A percentile compares a stretch with the other conserved stretches of the same genome.
phyloP scores from a whole-genome alignment of 2,113 vertebrate species.

The Carlito syrichta region DNA sequence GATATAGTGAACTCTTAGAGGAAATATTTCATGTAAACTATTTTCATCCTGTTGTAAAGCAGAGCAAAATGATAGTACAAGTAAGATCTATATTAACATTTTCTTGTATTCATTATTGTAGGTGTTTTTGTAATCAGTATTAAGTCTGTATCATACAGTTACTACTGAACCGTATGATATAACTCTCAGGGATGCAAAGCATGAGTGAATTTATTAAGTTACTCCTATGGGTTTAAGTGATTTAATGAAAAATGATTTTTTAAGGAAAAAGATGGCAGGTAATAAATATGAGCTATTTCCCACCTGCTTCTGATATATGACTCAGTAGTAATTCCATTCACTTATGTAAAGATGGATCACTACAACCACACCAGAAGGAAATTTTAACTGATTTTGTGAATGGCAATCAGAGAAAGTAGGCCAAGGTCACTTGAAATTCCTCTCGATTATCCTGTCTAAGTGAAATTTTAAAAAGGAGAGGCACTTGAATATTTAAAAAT shows the following conservation, averaged over 20 bases:
- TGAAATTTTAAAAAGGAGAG: neutral
- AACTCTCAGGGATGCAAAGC: neutral
- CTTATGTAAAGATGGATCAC: constrained; percentile 55
- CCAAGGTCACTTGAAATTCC: constrained; percentile 45
- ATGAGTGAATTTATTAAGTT: constrained; percentile 46
- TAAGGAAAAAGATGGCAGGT: constrained; percentile 18
- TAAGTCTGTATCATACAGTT: neutral
- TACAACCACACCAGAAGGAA: neutral
- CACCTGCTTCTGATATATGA: constrained; percentile 42
- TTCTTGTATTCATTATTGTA: neutral
- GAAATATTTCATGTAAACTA: neutral
- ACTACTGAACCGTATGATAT: neutral
- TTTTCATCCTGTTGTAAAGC: neutral
- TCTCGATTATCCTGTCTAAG: neutral
- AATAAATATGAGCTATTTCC: constrained; percentile 70
- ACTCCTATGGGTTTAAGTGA: constrained; percentile 50
- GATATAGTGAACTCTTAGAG: neutral
- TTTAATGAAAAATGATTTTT: constrained; percentile 75
- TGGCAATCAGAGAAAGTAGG: neutral
- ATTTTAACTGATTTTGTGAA: neutral
- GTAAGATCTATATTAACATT: neutral
- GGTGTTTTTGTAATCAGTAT: neutral
- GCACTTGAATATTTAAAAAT: neutral
- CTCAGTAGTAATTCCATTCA: neutral
- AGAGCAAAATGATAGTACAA: neutral